phyloP scores from a whole-genome alignment of 1,140 invertebrate genomes.

The Penaeus indicus region DNA sequence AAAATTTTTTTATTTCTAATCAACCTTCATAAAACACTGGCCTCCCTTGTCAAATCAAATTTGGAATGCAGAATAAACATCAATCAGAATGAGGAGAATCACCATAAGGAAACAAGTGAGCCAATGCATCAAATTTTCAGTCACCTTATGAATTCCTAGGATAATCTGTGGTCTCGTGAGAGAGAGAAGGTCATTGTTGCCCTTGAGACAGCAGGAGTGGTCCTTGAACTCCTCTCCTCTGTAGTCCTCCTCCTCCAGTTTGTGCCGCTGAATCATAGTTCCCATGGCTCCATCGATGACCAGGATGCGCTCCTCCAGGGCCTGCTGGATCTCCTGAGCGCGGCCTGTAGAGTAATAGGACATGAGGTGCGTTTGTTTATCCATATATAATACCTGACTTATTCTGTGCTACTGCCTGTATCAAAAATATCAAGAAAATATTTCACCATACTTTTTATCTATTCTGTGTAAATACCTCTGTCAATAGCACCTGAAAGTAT shows the following conservation, averaged over 20 bases:
- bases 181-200: conserved; percentile 77
- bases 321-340: conserved; percentile 66
- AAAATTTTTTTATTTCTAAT: too few relatives aligned
- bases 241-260: conserved; percentile 75
- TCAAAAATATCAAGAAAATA: not conserved
- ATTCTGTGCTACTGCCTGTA: not conserved
- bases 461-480: not conserved
- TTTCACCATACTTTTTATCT: not conserved
- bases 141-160: conserved; percentile 64
- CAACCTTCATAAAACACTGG: too few relatives aligned
- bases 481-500: too few relatives aligned
- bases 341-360: conserved; percentile 50
- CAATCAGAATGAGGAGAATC: too few relatives aligned
- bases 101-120: not conserved
- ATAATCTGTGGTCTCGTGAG: conserved; percentile 70
- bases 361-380: not conserved
- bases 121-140: not conserved
- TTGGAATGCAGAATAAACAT: too few relatives aligned
- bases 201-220: conserved; percentile 74
- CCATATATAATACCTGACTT: not conserved
- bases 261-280: conserved; percentile 77
- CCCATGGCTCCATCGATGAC: conserved; percentile 79
- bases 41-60: not conserved
- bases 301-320: conserved; percentile 72
- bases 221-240: conserved; percentile 72